Percentiles rank a stretch among this genome's conserved stretches.
phyloP scores from a whole-genome alignment of 1,140 invertebrate species.

The Pogonognathellus flavescens region DNA sequence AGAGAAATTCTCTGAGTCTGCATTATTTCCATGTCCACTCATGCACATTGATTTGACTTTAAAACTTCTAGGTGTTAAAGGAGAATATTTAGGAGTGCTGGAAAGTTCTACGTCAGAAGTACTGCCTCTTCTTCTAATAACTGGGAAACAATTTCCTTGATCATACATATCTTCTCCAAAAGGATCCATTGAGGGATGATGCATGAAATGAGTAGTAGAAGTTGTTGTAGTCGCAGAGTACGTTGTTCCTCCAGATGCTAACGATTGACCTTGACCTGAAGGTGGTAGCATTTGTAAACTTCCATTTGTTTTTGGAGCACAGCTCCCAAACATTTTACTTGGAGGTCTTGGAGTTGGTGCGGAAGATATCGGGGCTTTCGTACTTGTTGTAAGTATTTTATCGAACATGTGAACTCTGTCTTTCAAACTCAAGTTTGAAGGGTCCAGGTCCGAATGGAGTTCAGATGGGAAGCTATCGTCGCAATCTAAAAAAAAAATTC shows the following conservation, averaged over 20 bases:
- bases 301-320: neutral
- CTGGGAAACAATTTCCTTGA: constrained; percentile 7
- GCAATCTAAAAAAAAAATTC: constrained; percentile 21
- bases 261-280: neutral
- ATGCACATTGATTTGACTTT: constrained; percentile 62
- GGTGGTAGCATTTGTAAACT: constrained; percentile 7
- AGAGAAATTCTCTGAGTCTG: constrained; percentile 57
- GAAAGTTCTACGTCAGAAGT: constrained; percentile 60
- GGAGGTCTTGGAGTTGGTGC: constrained; percentile 28
- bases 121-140: constrained; percentile 52
- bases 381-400: constrained; percentile 35
- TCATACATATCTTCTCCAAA: neutral
- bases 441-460: constrained; percentile 35
- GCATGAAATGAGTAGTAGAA: neutral
- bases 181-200: neutral
- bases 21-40: constrained; percentile 8
- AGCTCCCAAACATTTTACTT: constrained; percentile 11
- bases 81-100: constrained; percentile 44
- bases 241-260: neutral
- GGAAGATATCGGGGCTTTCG: neutral
- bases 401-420: constrained; percentile 61
- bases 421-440: constrained; percentile 57
- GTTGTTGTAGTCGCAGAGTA: neutral
- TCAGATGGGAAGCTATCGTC: constrained; percentile 47
- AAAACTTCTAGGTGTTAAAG: constrained; percentile 3